Evolutionary conservation across 2,797 vertebrate genomes (phyloP).

Genomic region (Silurus aristotelis): DNA sequence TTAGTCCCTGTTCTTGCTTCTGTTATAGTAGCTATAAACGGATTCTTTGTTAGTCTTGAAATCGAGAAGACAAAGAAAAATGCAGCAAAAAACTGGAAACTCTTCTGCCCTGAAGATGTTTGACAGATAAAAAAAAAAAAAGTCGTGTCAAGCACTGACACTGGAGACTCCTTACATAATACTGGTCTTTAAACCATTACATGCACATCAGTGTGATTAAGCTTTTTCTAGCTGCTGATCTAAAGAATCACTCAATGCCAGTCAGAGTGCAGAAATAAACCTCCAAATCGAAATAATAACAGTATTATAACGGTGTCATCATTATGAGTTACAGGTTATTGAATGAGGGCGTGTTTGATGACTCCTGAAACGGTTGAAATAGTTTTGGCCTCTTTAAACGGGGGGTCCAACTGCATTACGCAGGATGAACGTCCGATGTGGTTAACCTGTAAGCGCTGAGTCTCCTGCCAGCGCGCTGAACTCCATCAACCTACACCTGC

Average conservation of each 20-base stretch:
- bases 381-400: neutral
- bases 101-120: neutral
- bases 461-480: no score
- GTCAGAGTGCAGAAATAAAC: neutral
- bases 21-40: neutral
- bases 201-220: neutral
- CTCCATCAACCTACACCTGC: neutral
- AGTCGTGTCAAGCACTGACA: neutral
- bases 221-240: neutral
- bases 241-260: neutral
- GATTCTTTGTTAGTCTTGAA: neutral
- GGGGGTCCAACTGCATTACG: neutral
- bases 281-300: no score
- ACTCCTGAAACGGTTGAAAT: neutral
- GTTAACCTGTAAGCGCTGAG: neutral
- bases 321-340: no score
- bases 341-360: no score
- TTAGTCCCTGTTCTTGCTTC: neutral
- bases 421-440: no score
- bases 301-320: no score
- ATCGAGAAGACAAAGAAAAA: no score
- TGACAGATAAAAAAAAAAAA: neutral
- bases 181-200: no score
- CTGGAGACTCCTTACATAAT: neutral
- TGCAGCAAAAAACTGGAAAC: neutral